phyloP scores from a whole-genome alignment of 2,113 vertebrate species.

The Eidolon helvum region DNA sequence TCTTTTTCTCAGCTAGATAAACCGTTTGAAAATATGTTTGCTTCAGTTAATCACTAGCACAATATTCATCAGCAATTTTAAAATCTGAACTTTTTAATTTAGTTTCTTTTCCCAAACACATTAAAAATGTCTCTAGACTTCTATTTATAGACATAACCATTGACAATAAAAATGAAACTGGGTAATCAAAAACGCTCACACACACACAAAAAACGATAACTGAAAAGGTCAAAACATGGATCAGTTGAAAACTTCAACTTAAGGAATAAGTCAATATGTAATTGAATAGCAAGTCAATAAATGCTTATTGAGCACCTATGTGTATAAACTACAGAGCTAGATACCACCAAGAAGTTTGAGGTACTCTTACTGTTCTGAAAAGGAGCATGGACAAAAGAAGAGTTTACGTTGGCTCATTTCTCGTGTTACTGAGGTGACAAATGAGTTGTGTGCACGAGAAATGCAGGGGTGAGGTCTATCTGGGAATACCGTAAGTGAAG shows the following conservation, averaged over 20 bases:
- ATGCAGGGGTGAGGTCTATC: not conserved
- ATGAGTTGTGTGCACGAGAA: not conserved
- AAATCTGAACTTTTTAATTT: conserved; percentile 29
- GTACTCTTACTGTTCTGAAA: not conserved
- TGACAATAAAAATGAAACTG: conserved; percentile 25
- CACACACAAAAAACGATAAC: not conserved
- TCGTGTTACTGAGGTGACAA: not conserved
- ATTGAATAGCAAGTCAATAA: conserved; percentile 36
- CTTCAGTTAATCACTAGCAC: conserved; percentile 6
- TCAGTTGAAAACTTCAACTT: conserved; percentile 25
- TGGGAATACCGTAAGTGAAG: not conserved
- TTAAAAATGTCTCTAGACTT: conserved; percentile 36
- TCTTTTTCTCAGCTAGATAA: conserved; percentile 44
- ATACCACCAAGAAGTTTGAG: not conserved
- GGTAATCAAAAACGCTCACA: conserved; percentile 23
- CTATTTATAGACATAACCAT: conserved; percentile 39
- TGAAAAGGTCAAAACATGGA: conserved; percentile 55
- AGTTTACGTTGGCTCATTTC: not conserved
- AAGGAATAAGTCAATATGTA: conserved; percentile 17
- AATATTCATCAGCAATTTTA: conserved; percentile 25
- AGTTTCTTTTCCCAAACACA: conserved; percentile 42
- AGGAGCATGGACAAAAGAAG: not conserved
- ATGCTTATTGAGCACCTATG: not conserved
- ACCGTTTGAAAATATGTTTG: conserved; percentile 57
- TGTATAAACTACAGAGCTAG: not conserved